Evolutionary conservation across 2,797 vertebrate species (phyloP), one percentile per base, ranked within the genome.

Genomic region (Notolabrus celidotus): DNA sequence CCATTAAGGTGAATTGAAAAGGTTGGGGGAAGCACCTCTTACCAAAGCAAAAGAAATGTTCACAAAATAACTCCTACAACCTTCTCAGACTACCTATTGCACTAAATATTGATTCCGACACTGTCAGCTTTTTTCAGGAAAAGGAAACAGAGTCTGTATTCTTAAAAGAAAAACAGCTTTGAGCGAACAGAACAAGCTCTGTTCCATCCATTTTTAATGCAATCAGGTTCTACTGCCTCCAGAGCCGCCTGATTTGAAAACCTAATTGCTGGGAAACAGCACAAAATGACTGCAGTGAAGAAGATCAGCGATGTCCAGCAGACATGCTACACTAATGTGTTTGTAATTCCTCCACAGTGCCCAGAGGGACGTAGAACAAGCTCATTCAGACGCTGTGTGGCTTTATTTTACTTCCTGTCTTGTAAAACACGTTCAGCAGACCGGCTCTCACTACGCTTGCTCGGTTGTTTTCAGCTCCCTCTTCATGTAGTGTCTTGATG

Each of bases 401-500:
- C 6, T 60, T 59, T 60, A 50, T 74, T 63, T 64, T 6, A 33
- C 46, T 57, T 19, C 10, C 2, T 33, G 60, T 69, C 67, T 56
- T 50, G 57, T 69, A 61, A 49, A 77, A 70, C 63, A 56, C 10
- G 56, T 39, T 62, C 54, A 34, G 66, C 70, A 39, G 43, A 36
- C 33, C 23, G 25, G 54, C 45, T 38, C 38, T 39, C 19, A 15
- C 58, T 71, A 71, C 70, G 71, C 76, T 61, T 17, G 51, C 62
- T 51, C 58, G 0, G 59, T 46, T 60, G 46, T 58, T 79, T 80
- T 63, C 50, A 20, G 41, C 64, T 53, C 7, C 52, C 19, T 49
- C 33, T 62, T 63, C 52, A 2, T 73, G 82, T 75, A 55, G 59
- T 42, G 58, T 43, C 49, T 67, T 77, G 73, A 71, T 81, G 59